Conservation (phyloP, 2,888 invertebrate species). For the Actias luna region DNA sequence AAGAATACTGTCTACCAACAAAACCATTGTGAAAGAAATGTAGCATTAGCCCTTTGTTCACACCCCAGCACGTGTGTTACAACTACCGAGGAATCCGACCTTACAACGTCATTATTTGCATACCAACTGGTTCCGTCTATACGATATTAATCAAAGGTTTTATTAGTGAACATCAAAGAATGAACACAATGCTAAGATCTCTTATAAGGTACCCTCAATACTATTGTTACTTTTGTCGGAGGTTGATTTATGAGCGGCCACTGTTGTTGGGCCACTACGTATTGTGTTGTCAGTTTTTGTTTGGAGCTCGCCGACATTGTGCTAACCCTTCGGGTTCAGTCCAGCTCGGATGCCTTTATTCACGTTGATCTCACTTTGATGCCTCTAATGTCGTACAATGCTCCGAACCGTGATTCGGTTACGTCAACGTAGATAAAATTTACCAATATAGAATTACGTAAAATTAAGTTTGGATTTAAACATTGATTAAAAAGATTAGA, state of each 20-base stretch:
- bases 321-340: slow-evolving; percentile 71
- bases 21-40: slow-evolving; percentile 68
- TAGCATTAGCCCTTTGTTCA: slow-evolving; percentile 70
- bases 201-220: slow-evolving; percentile 82
- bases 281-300: slow-evolving; percentile 81
- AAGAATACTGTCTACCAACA: slow-evolving; percentile 55
- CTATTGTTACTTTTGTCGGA: slow-evolving; percentile 81
- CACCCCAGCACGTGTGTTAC: slow-evolving; percentile 74
- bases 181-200: slow-evolving; percentile 80
- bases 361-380: slow-evolving; percentile 77
- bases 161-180: slow-evolving; percentile 82
- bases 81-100: slow-evolving; percentile 66
- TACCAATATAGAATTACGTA: not conserved
- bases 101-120: slow-evolving; percentile 75
- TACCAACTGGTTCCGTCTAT: slow-evolving; percentile 78
- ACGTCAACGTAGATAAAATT: not conserved
- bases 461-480: not conserved
- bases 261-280: slow-evolving; percentile 77
- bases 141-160: slow-evolving; percentile 82
- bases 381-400: slow-evolving; percentile 70
- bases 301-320: slow-evolving; percentile 78
- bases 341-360: slow-evolving; percentile 74
- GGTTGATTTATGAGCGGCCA: slow-evolving; percentile 81
- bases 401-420: slow-evolving; percentile 52
- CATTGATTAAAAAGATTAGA: not conserved